Percentiles rank a stretch among this genome's conserved stretches.
Conservation (phyloP, 2,797 vertebrate genomes). For the Fistularia tabacaria region DNA sequence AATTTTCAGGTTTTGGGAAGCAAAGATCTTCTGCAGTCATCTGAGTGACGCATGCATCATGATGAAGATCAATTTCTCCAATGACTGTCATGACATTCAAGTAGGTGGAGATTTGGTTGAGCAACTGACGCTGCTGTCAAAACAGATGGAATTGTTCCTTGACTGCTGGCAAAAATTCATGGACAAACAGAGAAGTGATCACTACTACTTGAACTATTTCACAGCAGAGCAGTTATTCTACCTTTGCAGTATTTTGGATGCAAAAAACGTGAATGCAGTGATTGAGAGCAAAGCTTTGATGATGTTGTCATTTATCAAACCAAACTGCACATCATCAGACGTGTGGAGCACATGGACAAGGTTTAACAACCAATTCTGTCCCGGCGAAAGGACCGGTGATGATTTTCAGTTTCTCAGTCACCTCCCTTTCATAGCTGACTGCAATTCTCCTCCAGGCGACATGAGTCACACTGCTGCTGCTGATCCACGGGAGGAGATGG, state of each 20-base stretch:
- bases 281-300: conserved; percentile 77
- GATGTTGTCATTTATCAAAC: conserved; percentile 89
- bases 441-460: too few relatives aligned
- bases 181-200: conserved; percentile 72
- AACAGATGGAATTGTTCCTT: conserved; percentile 85
- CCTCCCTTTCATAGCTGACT: conserved; percentile 15
- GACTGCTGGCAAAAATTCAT: conserved; percentile 82
- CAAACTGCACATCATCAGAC: conserved; percentile 69
- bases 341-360: conserved; percentile 61
- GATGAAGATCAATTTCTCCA: conserved; percentile 78
- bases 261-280: conserved; percentile 26
- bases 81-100: conserved; percentile 51
- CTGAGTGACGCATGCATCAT: conserved; percentile 48
- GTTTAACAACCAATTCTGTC: conserved; percentile 71
- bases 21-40: conserved; percentile 72
- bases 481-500: conserved; percentile 13
- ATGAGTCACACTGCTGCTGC: not conserved
- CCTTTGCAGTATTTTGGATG: conserved; percentile 78
- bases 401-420: conserved; percentile 74
- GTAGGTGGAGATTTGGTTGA: conserved; percentile 68
- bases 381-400: conserved; percentile 61
- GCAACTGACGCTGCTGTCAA: conserved; percentile 82
- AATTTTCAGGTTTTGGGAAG: conserved; percentile 86
- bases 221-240: conserved; percentile 92
- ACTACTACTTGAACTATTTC: conserved; percentile 92